phyloP scores from a whole-genome alignment of 2,797 vertebrate genomes.

The Nyctalus aviator region DNA sequence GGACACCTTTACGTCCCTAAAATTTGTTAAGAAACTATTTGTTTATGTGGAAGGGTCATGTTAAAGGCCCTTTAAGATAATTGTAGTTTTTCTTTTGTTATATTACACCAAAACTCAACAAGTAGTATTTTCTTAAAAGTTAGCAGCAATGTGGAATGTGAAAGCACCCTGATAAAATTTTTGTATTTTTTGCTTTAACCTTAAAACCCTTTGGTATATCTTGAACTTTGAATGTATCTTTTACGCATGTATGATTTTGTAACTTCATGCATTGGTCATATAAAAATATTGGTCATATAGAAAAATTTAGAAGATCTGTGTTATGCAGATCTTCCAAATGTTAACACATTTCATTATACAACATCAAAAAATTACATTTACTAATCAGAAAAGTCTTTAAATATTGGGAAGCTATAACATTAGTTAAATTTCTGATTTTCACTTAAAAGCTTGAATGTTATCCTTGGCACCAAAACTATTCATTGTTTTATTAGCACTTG shows the following conservation, averaged over 20 bases:
- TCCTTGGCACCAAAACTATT: not conserved
- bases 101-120: not conserved
- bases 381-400: conserved; percentile 22
- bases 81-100: not conserved
- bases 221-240: not conserved
- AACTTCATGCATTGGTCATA: not conserved
- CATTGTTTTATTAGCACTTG: not conserved
- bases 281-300: not conserved
- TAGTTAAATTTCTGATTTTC: conserved; percentile 14
- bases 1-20: not conserved
- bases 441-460: not conserved
- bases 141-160: not conserved
- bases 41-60: not conserved
- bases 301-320: not conserved
- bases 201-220: not conserved
- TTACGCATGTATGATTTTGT: not conserved
- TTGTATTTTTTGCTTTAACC: not conserved
- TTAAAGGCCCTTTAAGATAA: conserved; percentile 7
- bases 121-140: not conserved
- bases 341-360: not conserved
- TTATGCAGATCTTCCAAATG: not conserved
- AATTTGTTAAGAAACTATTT: not conserved
- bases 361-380: not conserved
- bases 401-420: not conserved
- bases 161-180: not conserved